Conservation (phyloP, 2,888 invertebrate genomes). For the Aporophyla nigra region DNA sequence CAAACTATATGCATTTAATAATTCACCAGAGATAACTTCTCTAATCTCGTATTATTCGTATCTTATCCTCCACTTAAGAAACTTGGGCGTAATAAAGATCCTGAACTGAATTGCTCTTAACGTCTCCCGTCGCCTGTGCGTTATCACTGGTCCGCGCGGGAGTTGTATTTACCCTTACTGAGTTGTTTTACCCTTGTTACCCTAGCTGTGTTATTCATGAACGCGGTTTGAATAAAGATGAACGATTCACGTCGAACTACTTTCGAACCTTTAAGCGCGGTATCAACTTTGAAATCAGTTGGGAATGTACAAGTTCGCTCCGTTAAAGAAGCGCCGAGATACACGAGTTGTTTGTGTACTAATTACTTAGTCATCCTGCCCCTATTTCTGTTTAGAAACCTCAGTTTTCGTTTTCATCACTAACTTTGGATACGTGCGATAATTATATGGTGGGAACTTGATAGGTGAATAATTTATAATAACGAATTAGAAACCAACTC, state of each 20-base stretch:
- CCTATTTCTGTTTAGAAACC: slow-evolving; percentile 5
- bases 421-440: neutral
- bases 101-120: slow-evolving; percentile 80
- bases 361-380: slow-evolving; percentile 48
- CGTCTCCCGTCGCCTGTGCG: slow-evolving; percentile 74
- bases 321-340: slow-evolving; percentile 30
- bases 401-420: slow-evolving; percentile 1
- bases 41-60: slow-evolving; percentile 80
- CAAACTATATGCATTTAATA: slow-evolving; percentile 76
- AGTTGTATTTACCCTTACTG: slow-evolving; percentile 82
- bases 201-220: slow-evolving; percentile 87
- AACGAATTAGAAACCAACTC: neutral
- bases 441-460: neutral
- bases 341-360: slow-evolving; percentile 44
- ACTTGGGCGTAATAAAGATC: slow-evolving; percentile 85
- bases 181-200: slow-evolving; percentile 81
- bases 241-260: slow-evolving; percentile 78
- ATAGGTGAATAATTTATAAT: neutral
- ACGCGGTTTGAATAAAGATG: slow-evolving; percentile 87
- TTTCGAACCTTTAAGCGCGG: slow-evolving; percentile 74
- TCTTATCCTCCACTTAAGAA: slow-evolving; percentile 80
- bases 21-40: slow-evolving; percentile 75
- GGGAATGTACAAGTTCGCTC: slow-evolving; percentile 25
- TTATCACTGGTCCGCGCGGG: slow-evolving; percentile 83
- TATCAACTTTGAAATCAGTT: slow-evolving; percentile 65